Evolutionary conservation across 2,113 vertebrate genomes (phyloP), one percentile per base, ranked within the genome.

Genomic region (Crotalus viridis): DNA sequence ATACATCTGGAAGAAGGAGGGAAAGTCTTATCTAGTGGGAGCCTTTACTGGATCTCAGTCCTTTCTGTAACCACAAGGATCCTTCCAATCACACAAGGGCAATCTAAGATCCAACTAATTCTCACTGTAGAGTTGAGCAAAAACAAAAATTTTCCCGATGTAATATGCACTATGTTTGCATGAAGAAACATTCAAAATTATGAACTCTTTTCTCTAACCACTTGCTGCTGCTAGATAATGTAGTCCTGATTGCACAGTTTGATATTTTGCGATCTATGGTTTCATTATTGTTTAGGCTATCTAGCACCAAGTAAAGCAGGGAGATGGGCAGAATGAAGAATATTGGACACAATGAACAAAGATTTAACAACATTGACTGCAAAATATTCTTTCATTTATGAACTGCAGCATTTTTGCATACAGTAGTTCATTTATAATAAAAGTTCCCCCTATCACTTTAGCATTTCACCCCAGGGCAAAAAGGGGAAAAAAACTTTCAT

Each of bases 401-500:
- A 95, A 93, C 92, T 69, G 33, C 43, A 92, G 22, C 1, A 22
- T 52, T 85, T 94, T 95, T 94, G 93, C 43, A 90, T 10, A 33
- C 6, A 81, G 33, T 43, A 56, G 1, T 85, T 92, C 81, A 89
- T 93, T 95, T 90, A 85, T 64, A 95, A 95, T n/a, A 91, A 94
- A 92, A 88, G 59, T 88, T 94, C 94, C 95, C 94, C 92, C 89
- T 93, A 94, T 92, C 95, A 94, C 81, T 88, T 92, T 81, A 94
- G 59, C 28, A 92, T 95, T 95, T 95, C 90, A 96, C 96, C 92
- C 90, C 92, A 89, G 90, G 96, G 91, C 43, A 95, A 94, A 94
- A 87, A 69, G 28, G 64, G 0, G 0, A 2, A 33, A n/a, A 69
- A 33, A 33, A 69, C 64, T 69, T 69, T 69, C 64, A 69, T 91